phyloP scores from a whole-genome alignment of 2,888 invertebrate genomes.

The Zootermopsis nevadensis region DNA sequence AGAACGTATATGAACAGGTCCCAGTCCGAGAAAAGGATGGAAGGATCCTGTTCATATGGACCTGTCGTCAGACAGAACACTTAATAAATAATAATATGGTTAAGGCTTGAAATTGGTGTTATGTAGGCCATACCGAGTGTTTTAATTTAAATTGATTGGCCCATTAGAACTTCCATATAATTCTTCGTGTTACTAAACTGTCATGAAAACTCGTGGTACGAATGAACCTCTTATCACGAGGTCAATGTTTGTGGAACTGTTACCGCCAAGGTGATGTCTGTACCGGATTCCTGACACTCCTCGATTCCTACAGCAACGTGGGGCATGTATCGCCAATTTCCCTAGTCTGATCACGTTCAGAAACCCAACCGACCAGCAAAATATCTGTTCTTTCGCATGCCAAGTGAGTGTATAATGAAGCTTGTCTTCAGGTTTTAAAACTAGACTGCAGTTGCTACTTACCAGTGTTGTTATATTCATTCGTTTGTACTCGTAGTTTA shows the following conservation, averaged over 20 bases:
- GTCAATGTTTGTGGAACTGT: not conserved
- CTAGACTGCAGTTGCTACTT: not conserved
- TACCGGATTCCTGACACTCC: not conserved
- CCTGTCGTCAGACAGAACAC: too few relatives aligned
- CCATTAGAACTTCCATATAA: too few relatives aligned
- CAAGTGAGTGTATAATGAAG: not conserved
- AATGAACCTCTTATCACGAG: not conserved
- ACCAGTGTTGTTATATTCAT: not conserved
- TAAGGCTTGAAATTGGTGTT: too few relatives aligned
- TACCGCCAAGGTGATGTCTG: not conserved
- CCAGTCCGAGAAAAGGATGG: too few relatives aligned
- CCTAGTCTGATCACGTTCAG: not conserved
- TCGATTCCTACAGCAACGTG: not conserved
- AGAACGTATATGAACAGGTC: too few relatives aligned
- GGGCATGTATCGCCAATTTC: not conserved
- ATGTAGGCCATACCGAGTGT: too few relatives aligned
- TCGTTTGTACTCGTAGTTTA: not conserved
- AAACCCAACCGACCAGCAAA: constrained; percentile 13
- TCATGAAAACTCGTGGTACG: not conserved
- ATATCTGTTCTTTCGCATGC: constrained; percentile 1
- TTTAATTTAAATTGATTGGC: too few relatives aligned
- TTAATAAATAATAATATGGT: too few relatives aligned
- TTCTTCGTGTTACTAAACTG: too few relatives aligned
- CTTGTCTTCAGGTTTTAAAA: constrained; percentile 2
- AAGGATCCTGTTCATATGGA: too few relatives aligned